Conservation (phyloP, 2,113 vertebrate species). For the Platichthys flesus region DNA sequence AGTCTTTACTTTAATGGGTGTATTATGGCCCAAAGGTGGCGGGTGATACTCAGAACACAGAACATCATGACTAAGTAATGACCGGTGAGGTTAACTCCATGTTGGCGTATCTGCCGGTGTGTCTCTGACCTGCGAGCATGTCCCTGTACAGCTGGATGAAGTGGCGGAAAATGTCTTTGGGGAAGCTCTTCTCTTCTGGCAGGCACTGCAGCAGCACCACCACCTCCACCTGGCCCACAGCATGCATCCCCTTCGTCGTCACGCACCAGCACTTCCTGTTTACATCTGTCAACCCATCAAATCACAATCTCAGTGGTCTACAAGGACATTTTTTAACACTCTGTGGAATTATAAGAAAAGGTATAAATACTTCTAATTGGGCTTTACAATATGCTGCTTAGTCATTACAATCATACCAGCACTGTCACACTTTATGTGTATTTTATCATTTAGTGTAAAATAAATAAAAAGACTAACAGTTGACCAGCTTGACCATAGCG, state of each 20-base stretch:
- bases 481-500: constrained; percentile 91
- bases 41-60: no score
- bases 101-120: not conserved
- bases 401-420: not conserved
- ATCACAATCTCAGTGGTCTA: not conserved
- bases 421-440: no score
- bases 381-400: not conserved
- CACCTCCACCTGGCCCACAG: constrained; percentile 94
- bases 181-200: constrained; percentile 90
- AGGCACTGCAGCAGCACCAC: constrained; percentile 90
- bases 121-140: constrained; percentile 89
- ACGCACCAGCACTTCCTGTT: constrained; percentile 96
- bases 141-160: constrained; percentile 93
- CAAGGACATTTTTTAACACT: not conserved
- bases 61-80: no score
- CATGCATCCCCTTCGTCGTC: constrained; percentile 92
- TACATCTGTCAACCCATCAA: constrained; percentile 86
- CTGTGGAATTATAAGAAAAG: not conserved
- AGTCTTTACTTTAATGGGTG: no score
- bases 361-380: not conserved
- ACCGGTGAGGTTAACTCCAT: no score
- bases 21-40: no score
- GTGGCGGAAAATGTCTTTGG: constrained; percentile 91
- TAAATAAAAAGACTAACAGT: constrained; percentile 83
- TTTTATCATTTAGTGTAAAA: not conserved